phyloP scores from a whole-genome alignment of 2,113 vertebrate species.

The Campylorhamphus procurvoides region DNA sequence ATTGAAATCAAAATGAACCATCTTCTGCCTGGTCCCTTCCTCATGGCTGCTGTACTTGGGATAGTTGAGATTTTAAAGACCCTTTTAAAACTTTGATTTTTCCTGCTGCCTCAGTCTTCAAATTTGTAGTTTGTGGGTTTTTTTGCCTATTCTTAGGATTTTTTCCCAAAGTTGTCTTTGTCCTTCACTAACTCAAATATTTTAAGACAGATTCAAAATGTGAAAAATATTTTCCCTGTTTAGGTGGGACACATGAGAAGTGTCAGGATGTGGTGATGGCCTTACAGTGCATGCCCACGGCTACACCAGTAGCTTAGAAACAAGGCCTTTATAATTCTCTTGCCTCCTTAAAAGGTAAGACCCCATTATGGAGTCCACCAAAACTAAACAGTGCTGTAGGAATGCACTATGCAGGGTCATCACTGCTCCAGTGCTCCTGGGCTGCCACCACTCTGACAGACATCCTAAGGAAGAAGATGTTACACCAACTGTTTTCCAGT shows the following conservation, averaged over 20 bases:
- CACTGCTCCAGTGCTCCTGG: background rate
- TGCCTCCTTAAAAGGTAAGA: background rate
- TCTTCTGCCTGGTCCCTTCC: background rate
- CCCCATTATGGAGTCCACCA: background rate
- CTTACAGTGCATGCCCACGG: background rate
- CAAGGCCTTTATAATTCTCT: background rate
- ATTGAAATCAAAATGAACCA: background rate
- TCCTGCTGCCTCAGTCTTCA: background rate
- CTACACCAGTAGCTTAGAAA: background rate
- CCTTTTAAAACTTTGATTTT: background rate
- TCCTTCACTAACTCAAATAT: background rate
- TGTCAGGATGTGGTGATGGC: background rate
- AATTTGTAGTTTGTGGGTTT: background rate
- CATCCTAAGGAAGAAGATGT: too few species aligned
- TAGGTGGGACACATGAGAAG: background rate
- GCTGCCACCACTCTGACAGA: too few species aligned
- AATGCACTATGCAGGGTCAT: background rate
- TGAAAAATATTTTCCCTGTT: background rate
- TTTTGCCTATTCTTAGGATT: background rate
- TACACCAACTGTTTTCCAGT: accelerated
- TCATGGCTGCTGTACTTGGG: background rate
- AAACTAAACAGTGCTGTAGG: background rate
- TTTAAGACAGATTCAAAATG: background rate
- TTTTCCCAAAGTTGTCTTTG: background rate
- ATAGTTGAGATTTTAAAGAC: background rate